A percentile compares a stretch with the other conserved stretches of the same genome.
Conservation (phyloP, 37 sponge, comb jelly and placozoan species). For the Corticium candelabrum region DNA sequence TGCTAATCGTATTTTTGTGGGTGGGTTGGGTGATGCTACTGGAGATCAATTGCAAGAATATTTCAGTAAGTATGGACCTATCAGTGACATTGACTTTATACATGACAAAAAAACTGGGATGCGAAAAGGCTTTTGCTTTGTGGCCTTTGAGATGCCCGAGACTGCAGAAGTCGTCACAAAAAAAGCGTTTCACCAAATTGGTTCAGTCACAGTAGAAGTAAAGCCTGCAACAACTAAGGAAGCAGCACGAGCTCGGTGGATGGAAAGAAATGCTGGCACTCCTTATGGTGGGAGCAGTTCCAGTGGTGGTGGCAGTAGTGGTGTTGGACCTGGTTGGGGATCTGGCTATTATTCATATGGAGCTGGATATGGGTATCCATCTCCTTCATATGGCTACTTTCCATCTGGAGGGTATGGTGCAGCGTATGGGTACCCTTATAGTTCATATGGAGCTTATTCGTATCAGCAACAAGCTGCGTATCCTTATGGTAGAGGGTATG, state of each 20-base stretch:
- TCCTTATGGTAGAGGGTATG: no score
- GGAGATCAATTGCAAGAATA: background rate
- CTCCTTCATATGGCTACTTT: background rate
- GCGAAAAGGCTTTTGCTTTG: background rate
- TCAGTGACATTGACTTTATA: background rate
- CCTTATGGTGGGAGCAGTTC: background rate
- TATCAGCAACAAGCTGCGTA: conserved; percentile 2
- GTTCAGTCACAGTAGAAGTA: background rate
- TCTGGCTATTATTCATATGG: background rate
- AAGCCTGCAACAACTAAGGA: background rate
- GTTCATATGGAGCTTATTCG: background rate
- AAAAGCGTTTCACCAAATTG: background rate
- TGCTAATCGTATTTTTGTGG: background rate
- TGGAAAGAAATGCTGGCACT: background rate
- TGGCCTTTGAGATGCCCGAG: background rate
- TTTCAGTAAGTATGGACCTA: background rate
- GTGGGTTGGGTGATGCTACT: background rate
- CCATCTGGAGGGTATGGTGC: background rate
- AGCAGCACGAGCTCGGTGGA: background rate
- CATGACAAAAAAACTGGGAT: background rate
- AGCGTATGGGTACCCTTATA: background rate
- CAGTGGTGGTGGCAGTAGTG: background rate
- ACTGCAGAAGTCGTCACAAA: background rate
- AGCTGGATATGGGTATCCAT: background rate
- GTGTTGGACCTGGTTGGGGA: background rate